These are phyloP conservation scores for Oxytorus armatus DNA, from an alignment of 2,888 invertebrate species.

Conservation along the genomic window DNA sequence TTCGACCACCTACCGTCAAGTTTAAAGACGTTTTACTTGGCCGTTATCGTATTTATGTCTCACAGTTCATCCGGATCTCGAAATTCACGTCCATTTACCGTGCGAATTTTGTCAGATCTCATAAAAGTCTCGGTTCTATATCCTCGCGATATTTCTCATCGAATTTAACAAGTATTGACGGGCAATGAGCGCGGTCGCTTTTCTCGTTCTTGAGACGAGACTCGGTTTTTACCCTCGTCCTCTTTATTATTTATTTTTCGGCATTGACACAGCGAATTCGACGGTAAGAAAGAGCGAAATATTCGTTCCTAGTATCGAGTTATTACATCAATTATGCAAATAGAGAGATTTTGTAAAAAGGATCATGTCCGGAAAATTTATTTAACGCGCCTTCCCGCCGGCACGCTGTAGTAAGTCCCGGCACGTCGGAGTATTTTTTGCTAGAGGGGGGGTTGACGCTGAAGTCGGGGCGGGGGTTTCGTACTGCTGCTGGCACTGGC, in stretches of 20 bases:
- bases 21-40: background rate
- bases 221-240: background rate
- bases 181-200: conserved; percentile 27
- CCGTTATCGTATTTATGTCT: background rate
- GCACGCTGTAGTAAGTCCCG: conserved; percentile 73
- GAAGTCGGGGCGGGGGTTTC: conserved; percentile 4
- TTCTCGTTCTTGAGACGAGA: conserved; percentile 18
- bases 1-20: too few species aligned
- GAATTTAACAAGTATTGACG: conserved; percentile 47
- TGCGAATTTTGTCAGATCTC: conserved; percentile 37
- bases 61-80: background rate
- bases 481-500: conserved; percentile 37
- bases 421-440: conserved; percentile 75
- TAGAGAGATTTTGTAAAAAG: conserved; percentile 72
- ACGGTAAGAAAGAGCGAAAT: background rate
- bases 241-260: conserved; percentile 1
- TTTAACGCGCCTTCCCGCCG: conserved; percentile 73
- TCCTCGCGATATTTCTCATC: conserved; percentile 45
- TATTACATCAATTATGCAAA: conserved; percentile 79
- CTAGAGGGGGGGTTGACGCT: conserved; percentile 13
- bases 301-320: conserved; percentile 68
- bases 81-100: conserved; percentile 7
- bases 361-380: conserved; percentile 77
- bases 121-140: conserved; percentile 43
- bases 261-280: background rate